Evolutionary conservation across 2,113 vertebrate genomes (phyloP).

Genomic region (Salvelinus alpinus): DNA sequence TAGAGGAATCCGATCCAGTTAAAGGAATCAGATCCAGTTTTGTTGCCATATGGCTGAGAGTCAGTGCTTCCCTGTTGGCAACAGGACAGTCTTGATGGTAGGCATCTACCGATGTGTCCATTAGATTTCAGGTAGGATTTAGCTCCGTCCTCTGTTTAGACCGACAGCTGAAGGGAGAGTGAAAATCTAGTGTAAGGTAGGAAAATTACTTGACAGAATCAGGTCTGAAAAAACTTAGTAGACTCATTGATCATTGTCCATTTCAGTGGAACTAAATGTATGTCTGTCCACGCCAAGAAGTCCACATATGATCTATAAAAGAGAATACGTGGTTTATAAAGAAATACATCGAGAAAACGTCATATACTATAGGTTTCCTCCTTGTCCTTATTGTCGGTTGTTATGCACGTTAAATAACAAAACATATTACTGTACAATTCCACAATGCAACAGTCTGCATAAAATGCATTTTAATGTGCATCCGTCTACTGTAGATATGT

Average conservation of each 20-base stretch:
- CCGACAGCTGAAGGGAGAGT: constrained; percentile 78
- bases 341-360: constrained; percentile 21
- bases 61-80: constrained; percentile 1
- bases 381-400: neutral
- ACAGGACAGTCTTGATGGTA: constrained; percentile 63
- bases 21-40: constrained; percentile 38
- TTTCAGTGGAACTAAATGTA: constrained; percentile 29
- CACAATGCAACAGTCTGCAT: constrained; percentile 6
- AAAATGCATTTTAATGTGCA: constrained; percentile 9
- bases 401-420: neutral
- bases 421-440: constrained; percentile 14
- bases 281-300: constrained; percentile 13
- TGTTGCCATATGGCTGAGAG: neutral
- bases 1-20: constrained; percentile 49
- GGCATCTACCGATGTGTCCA: constrained; percentile 75
- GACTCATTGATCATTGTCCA: constrained; percentile 24
- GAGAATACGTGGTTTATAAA: constrained; percentile 29
- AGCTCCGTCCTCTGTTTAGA: constrained; percentile 65
- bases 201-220: constrained; percentile 65
- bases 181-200: constrained; percentile 76
- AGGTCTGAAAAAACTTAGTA: constrained; percentile 58
- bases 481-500: constrained; percentile 32
- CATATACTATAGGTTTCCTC: neutral
- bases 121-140: constrained; percentile 71
- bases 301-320: constrained; percentile 11